phyloP scores from a whole-genome alignment of 2,797 vertebrate species.

The Hydrophis major region DNA sequence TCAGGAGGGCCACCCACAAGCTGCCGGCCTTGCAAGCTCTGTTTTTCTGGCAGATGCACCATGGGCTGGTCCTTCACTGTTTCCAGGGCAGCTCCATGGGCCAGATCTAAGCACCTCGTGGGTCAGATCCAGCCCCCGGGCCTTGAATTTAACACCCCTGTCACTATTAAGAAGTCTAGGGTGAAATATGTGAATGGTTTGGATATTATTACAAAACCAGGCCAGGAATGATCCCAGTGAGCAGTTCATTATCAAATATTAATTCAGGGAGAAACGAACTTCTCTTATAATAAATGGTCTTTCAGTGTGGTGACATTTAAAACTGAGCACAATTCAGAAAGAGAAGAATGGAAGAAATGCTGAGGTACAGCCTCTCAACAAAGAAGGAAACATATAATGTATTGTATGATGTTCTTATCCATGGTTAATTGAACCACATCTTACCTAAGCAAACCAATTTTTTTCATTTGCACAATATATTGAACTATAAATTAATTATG shows the following conservation, averaged over 20 bases:
- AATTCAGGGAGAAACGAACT: not conserved
- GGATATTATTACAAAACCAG: accelerated
- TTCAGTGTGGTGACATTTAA: not conserved
- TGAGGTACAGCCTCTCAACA: not conserved
- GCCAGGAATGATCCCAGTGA: not conserved
- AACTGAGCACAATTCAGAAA: not conserved
- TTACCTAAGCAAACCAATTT: not conserved
- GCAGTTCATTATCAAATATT: not conserved
- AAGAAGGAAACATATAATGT: not conserved
- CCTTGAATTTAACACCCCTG: no score
- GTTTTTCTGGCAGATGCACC: no score
- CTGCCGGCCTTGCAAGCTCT: no score
- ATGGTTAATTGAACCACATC: not conserved
- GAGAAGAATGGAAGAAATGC: not conserved
- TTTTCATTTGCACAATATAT: not conserved
- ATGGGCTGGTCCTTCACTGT: no score
- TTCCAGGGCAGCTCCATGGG: no score
- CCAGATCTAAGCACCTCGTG: no score
- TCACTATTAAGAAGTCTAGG: not conserved
- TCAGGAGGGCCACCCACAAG: no score
- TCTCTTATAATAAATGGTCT: not conserved
- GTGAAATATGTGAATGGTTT: accelerated
- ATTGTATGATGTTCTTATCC: not conserved
- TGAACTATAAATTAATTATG: not conserved
- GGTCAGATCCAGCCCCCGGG: no score